phyloP scores from a whole-genome alignment of 2,797 vertebrate species.

The Cryptoprocta ferox region DNA sequence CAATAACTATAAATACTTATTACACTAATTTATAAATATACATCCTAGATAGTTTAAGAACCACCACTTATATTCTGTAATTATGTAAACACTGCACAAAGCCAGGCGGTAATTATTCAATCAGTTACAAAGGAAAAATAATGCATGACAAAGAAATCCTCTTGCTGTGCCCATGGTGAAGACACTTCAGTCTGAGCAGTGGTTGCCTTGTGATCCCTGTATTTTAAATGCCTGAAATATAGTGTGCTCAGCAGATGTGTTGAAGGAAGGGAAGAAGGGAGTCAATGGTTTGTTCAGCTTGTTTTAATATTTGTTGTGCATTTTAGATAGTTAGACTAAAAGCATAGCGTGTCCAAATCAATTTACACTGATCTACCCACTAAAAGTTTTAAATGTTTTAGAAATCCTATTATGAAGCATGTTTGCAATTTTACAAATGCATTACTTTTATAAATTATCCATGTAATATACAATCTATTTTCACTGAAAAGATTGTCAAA shows the following conservation, averaged over 20 bases:
- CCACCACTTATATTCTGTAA: constrained; percentile 13
- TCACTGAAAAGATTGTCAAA: neutral
- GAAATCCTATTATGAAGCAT: neutral
- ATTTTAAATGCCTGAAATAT: neutral
- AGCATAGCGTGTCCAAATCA: neutral
- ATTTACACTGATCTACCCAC: neutral
- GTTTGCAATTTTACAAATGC: neutral
- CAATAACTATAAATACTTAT: neutral
- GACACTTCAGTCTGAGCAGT: neutral
- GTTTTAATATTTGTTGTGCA: neutral
- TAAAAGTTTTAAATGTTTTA: neutral
- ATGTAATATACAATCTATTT: neutral
- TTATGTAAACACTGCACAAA: constrained; percentile 18
- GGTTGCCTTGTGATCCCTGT: neutral
- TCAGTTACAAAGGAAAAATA: constrained; percentile 20
- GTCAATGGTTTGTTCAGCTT: neutral
- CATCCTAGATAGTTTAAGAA: neutral
- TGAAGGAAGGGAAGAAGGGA: neutral
- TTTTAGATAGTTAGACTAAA: neutral
- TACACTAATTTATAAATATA: neutral
- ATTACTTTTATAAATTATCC: neutral
- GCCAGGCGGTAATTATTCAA: constrained; percentile 50
- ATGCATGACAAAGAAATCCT: neutral
- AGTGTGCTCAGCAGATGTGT: neutral
- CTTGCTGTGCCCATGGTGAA: neutral